These are phyloP conservation scores for Agriopis marginaria DNA, from an alignment of 2,888 invertebrate genomes.

Conservation along the genomic window DNA sequence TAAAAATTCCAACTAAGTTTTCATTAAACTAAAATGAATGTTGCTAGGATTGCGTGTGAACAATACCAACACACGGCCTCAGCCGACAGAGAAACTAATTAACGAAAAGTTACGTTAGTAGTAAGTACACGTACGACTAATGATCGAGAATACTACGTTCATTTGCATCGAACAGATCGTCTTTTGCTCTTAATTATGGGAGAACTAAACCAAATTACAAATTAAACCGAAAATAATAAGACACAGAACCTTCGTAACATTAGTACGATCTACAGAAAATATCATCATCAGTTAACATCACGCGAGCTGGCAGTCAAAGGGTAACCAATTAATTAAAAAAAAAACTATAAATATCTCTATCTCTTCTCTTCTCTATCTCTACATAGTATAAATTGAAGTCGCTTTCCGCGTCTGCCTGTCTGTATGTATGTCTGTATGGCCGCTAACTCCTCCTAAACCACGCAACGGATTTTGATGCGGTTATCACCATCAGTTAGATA, in stretches of 20 bases:
- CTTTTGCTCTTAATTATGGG: constrained; percentile 79
- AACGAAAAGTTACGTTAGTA: constrained; percentile 82
- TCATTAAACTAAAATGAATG: constrained; percentile 8
- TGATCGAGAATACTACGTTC: constrained; percentile 82
- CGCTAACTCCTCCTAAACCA: no score
- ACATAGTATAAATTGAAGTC: no score
- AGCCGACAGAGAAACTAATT: constrained; percentile 75
- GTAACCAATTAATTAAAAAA: no score
- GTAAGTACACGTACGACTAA: constrained; percentile 82
- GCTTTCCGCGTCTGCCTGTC: no score
- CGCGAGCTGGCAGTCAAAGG: no score
- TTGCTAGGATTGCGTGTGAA: constrained; percentile 63
- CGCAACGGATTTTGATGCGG: no score
- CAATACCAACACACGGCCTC: constrained; percentile 62
- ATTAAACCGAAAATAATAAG: constrained; percentile 72
- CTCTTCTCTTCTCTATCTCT: no score
- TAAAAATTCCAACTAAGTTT: neutral
- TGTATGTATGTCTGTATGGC: no score
- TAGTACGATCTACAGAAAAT: neutral
- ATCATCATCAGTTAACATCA: neutral
- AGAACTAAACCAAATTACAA: constrained; percentile 74
- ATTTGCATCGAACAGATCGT: constrained; percentile 84
- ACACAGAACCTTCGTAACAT: neutral
- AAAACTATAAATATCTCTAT: no score
- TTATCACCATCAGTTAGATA: no score